These are phyloP conservation scores for Furcula furcula DNA, from an alignment of 2,888 invertebrate species.

Conservation along the genomic window DNA sequence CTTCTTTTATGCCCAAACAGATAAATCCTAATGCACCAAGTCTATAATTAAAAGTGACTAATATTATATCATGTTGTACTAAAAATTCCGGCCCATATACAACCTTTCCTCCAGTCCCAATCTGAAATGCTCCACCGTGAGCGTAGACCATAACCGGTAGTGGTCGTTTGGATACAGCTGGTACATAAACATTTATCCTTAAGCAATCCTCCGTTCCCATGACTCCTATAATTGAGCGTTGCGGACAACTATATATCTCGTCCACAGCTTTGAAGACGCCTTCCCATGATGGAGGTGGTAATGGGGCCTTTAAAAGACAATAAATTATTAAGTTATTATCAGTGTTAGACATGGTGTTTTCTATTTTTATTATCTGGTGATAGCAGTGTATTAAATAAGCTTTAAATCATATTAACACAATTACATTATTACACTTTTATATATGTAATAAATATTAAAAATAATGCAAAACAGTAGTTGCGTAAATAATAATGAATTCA, in stretches of 20 bases:
- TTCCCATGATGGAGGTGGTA: slow-evolving; percentile 63
- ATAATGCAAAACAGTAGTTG: too few species aligned
- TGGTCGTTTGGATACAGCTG: slow-evolving; percentile 37
- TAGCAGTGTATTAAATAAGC: too few species aligned
- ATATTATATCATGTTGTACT: slow-evolving; percentile 57
- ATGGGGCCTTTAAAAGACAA: slow-evolving; percentile 52
- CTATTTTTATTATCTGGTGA: too few species aligned
- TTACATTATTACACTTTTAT: too few species aligned
- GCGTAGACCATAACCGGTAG: slow-evolving; percentile 69
- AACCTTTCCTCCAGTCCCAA: slow-evolving; percentile 64
- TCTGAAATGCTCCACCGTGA: slow-evolving; percentile 66
- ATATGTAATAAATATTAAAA: too few species aligned
- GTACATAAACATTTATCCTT: slow-evolving; percentile 64
- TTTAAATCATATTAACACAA: too few species aligned
- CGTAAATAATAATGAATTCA: too few species aligned
- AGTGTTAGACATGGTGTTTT: too few species aligned
- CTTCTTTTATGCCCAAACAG: slow-evolving; percentile 66
- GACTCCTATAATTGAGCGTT: slow-evolving; percentile 38
- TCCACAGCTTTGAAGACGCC: slow-evolving; percentile 62
- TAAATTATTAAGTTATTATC: too few species aligned
- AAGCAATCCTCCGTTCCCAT: slow-evolving; percentile 65
- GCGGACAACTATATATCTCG: slow-evolving; percentile 57
- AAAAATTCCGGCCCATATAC: slow-evolving; percentile 64
- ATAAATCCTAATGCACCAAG: slow-evolving; percentile 64
- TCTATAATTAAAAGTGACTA: slow-evolving; percentile 71